A percentile compares a stretch with the other conserved stretches of the same genome.
Conservation (phyloP, 2,888 invertebrate genomes). For the Thymelicus acteon region DNA sequence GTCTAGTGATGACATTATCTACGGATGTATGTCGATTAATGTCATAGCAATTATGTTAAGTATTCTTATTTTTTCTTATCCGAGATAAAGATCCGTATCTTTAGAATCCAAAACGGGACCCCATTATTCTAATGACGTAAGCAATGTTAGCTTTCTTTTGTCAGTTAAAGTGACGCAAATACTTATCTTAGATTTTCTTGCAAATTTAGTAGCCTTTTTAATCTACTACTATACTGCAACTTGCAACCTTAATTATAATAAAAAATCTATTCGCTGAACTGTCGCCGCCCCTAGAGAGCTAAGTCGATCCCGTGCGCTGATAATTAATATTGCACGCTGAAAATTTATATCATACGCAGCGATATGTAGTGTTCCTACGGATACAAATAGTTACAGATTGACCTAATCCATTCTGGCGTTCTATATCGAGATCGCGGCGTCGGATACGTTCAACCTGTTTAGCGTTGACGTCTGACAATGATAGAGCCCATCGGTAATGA, state of each 20-base stretch:
- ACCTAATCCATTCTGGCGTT: constrained; percentile 36
- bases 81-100: too few species aligned
- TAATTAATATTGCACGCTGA: constrained; percentile 8
- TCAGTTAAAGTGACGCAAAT: too few species aligned
- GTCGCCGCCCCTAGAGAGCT: background rate
- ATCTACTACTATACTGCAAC: too few species aligned
- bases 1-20: constrained; percentile 9
- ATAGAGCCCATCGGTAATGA: constrained; percentile 33
- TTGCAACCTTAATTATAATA: too few species aligned
- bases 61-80: too few species aligned
- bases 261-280: background rate
- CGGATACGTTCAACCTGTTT: constrained; percentile 33
- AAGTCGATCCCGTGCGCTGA: background rate
- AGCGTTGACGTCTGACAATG: constrained; percentile 35
- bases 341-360: constrained; percentile 9
- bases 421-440: constrained; percentile 34
- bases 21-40: too few species aligned
- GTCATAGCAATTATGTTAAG: too few species aligned
- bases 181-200: too few species aligned
- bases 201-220: too few species aligned
- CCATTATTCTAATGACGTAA: too few species aligned
- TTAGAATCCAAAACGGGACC: too few species aligned
- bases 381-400: constrained; percentile 37
- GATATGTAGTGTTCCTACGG: constrained; percentile 19
- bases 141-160: too few species aligned